Base-by-base conservation (phyloP, 1,140 invertebrate genomes). In the Ladona fulva region DNA sequence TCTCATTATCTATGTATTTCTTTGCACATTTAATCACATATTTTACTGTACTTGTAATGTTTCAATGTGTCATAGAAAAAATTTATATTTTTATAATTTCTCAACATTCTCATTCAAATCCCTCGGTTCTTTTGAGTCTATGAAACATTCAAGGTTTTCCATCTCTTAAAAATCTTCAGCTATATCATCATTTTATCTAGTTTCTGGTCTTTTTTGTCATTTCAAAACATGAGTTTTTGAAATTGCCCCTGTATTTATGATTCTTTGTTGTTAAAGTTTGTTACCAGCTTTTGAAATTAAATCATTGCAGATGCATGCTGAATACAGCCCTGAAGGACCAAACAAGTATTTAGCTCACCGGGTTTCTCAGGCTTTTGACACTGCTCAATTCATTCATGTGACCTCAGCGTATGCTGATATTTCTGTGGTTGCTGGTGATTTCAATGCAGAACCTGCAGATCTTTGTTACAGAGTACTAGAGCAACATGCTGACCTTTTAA, bases 321-420 rank as follows among this genome's bases (percentile, higher is more conserved):
- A 98, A 85, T 99, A 99, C 82, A 90, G 94, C 85, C 87, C 88
- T 44, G 88, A 90, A 79, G 52, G 52, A 66, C 89, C 91, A 83
- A 96, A 98, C 84, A 94, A 97, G 81, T 99, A 98, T 84, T 86
- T 91, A 80, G 92, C 94, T 66, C 97, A 98, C 84, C 87, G 97
- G 82, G 88, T 97, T 6, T 87, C 95, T 25, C 97, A 99, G 88
- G 94, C 95, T 19, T 97, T 96, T 85, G 95, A 98, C 83, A 94
- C 95, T 76, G 94, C 95, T 77, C 95, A 98, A 86, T 96, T 99
- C 84, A 92, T 99, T 52, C 91, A 92, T 80, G 87, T 94, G 79
- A 98, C 96, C 0, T 91, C 92, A 74, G 87, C 88, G 11, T 86
- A 88, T 79, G 92, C 93, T 74, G 94, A 97, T 86, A 85, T 95